phyloP scores from a whole-genome alignment of 2,113 vertebrate species.

The Anser cygnoides region DNA sequence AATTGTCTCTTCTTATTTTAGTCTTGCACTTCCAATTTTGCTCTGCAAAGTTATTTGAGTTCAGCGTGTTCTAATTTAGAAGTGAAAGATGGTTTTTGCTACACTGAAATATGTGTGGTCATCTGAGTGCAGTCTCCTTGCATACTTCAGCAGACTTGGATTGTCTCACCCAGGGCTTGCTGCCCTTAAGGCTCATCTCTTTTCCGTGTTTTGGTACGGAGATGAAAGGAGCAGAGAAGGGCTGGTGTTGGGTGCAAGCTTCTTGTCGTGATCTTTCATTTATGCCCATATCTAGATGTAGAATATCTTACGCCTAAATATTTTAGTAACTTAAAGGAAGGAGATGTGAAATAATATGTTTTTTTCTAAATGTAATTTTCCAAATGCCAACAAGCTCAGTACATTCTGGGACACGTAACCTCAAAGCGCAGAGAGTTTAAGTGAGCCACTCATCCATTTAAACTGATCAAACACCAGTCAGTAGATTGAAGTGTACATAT shows the following conservation, averaged over 20 bases:
- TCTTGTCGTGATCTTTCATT: conserved; percentile 51
- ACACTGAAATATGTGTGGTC: neutral
- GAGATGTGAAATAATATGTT: conserved; percentile 33
- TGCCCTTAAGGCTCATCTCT: conserved; percentile 22
- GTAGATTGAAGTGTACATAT: conserved; percentile 27
- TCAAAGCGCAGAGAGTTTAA: conserved; percentile 24
- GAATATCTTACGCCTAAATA: conserved; percentile 39
- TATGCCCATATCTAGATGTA: conserved; percentile 26
- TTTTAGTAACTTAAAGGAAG: conserved; percentile 42
- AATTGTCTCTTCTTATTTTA: conserved; percentile 48
- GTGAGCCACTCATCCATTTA: neutral
- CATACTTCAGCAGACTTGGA: conserved; percentile 1
- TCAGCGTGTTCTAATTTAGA: conserved; percentile 40
- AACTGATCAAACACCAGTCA: neutral
- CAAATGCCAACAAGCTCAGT: conserved; percentile 12
- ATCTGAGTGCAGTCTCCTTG: neutral
- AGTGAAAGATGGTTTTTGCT: conserved; percentile 14
- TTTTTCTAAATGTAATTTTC: conserved; percentile 51
- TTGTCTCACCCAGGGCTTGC: neutral
- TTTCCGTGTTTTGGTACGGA: conserved; percentile 6
- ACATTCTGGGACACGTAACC: conserved; percentile 35
- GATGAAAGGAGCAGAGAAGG: conserved; percentile 28
- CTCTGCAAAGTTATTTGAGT: conserved; percentile 35
- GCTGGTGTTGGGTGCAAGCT: neutral
- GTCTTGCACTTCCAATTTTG: conserved; percentile 22